phyloP scores from a whole-genome alignment of 2,797 vertebrate genomes.

The Sciaenops ocellatus region DNA sequence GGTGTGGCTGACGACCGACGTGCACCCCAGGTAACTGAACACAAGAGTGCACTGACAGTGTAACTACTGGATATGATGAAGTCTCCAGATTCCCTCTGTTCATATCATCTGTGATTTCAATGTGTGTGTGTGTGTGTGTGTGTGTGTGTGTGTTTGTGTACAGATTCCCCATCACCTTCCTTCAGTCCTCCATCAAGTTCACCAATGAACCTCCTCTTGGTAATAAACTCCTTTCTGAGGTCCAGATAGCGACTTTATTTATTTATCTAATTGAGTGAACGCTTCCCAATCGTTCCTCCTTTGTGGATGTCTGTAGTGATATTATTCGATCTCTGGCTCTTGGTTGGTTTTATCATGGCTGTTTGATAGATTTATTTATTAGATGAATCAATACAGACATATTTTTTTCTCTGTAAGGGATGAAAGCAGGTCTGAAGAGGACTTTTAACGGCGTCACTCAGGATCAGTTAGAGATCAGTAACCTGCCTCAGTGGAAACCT shows the following conservation, averaged over 20 bases:
- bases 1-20: slow-evolving; percentile 90
- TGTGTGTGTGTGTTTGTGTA: slow-evolving; percentile 29
- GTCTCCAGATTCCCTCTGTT: no score
- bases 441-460: slow-evolving; percentile 87
- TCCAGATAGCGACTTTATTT: no score
- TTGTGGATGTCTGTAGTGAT: no score
- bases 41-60: no score
- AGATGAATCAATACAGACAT: background rate
- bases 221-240: slow-evolving; percentile 51
- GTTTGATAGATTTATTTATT: background rate
- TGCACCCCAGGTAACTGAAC: slow-evolving; percentile 76
- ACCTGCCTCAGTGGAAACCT: slow-evolving; percentile 89
- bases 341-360: background rate
- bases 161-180: slow-evolving; percentile 89
- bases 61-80: no score
- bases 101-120: no score
- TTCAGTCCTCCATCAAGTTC: slow-evolving; percentile 91
- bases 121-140: slow-evolving; percentile 2
- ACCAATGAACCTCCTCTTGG: slow-evolving; percentile 91
- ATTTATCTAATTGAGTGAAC: background rate
- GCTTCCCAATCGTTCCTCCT: no score
- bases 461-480: slow-evolving; percentile 87
- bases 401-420: slow-evolving; percentile 74
- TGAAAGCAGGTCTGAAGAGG: slow-evolving; percentile 90
- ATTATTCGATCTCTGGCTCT: no score